phyloP scores from a whole-genome alignment of 2,797 vertebrate genomes.

The Potorous gilbertii region DNA sequence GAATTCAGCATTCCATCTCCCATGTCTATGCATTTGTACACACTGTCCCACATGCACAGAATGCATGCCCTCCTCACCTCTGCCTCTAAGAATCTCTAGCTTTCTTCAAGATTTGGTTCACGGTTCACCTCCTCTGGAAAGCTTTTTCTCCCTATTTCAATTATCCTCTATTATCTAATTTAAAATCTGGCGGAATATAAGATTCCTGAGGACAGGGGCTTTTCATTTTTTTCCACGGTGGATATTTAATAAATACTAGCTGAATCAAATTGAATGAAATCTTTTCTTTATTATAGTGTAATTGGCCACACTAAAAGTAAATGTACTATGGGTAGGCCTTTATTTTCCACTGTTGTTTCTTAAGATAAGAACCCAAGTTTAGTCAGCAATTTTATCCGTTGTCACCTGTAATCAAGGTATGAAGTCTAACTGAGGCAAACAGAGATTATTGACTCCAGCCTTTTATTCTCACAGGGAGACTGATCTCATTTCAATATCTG shows the following conservation, averaged over 20 bases:
- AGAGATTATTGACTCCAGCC: not conserved
- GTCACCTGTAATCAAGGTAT: not conserved
- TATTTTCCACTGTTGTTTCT: slow-evolving; percentile 13
- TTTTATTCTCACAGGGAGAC: not conserved
- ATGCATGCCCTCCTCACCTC: not conserved
- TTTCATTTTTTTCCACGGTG: not conserved
- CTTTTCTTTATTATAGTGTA: not conserved
- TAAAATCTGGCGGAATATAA: not conserved
- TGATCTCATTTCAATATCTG: not conserved
- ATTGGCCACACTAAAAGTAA: not conserved
- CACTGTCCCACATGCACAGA: not conserved
- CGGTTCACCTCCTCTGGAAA: not conserved
- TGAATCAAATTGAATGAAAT: not conserved
- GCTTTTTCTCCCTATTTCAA: not conserved
- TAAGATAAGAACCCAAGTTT: not conserved
- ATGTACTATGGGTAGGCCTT: not conserved
- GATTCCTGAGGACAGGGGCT: not conserved
- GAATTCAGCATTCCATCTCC: not conserved
- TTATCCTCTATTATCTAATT: not conserved
- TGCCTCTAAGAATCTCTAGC: not conserved
- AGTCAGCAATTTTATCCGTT: not conserved
- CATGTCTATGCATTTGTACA: not conserved
- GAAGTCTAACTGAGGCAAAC: not conserved
- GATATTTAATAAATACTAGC: not conserved
- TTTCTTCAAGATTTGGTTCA: not conserved